Evolutionary conservation across 35 echinoderm and acorn worm genomes (phyloP), one percentile per base, ranked within the genome.

Genomic region (Apostichopus californicus): DNA sequence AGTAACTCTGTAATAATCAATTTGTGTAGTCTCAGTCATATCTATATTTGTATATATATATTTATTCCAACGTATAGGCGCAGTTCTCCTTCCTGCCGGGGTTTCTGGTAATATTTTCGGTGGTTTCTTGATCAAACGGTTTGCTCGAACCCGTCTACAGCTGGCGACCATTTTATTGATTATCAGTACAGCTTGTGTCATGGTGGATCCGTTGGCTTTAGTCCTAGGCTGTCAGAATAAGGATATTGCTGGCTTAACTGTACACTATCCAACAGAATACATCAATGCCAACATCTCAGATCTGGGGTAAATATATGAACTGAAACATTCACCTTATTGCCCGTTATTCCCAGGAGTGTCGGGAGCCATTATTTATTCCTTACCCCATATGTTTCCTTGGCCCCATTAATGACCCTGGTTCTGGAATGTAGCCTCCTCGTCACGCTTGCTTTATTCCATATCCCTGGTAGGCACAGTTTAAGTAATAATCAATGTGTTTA

Each of bases 201-300:
- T 90, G 15, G n/a, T 91, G 1, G 54, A 52, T 34, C 61, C 88
- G 8, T 57, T 83, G 54, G 13, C 78, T 26, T 64, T 94, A 56
- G 17, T 90, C 17, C 81, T 94, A 7, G 79, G 88, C 5, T 94
- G 93, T 77, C 52, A 79, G 22, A 94, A 94, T 54, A 77, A 80
- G 15, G 64, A 83, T 55, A 86, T 94, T 73, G 93, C 93, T 20
- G 93, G 93, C 9, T 13, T 91, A 17, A 90, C 87, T n/a, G 71
- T 78, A n/a, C 88, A 18, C 23, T 94, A 94, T 57, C 82, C 65
- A 1, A 64, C 23, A 56, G 79, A 92, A 66, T 17, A 34, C 8
- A 9, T 92, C 25, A 55, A 81, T 52, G 46, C 6, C 63, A 46
- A 22, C 20, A 73, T 73, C 17, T 73, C 71, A 18, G 70, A 73